These are phyloP conservation scores for Tineola bisselliella DNA, from an alignment of 2,888 invertebrate genomes.

Conservation along the genomic window DNA sequence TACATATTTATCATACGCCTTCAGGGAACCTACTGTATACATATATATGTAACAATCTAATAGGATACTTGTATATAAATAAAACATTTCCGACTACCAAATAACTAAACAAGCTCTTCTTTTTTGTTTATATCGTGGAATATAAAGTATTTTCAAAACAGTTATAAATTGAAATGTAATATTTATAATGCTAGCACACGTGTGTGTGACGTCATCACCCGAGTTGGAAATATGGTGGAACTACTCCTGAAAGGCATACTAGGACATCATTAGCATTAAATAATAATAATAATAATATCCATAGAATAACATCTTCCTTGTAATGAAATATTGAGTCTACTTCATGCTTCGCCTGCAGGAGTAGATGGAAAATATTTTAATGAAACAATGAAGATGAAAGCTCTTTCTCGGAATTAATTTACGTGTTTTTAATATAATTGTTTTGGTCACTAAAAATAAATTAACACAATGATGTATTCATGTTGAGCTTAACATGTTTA, in stretches of 20 bases:
- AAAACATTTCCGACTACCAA: background rate
- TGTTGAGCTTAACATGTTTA: no score
- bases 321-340: background rate
- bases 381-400: slow-evolving; percentile 5
- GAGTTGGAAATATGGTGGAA: no score
- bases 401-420: background rate
- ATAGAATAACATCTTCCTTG: background rate
- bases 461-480: background rate
- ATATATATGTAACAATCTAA: slow-evolving; percentile 8
- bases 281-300: no score
- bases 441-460: background rate
- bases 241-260: no score
- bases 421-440: background rate
- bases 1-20: slow-evolving; percentile 11
- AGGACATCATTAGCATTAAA: no score
- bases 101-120: background rate
- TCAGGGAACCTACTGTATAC: background rate
- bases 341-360: background rate
- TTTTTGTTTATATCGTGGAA: background rate
- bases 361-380: background rate
- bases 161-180: no score
- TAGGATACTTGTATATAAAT: background rate
- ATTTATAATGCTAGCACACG: no score
- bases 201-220: no score
- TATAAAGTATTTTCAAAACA: no score